Conservation (phyloP, 2,113 vertebrate genomes). For the Suncus etruscus region DNA sequence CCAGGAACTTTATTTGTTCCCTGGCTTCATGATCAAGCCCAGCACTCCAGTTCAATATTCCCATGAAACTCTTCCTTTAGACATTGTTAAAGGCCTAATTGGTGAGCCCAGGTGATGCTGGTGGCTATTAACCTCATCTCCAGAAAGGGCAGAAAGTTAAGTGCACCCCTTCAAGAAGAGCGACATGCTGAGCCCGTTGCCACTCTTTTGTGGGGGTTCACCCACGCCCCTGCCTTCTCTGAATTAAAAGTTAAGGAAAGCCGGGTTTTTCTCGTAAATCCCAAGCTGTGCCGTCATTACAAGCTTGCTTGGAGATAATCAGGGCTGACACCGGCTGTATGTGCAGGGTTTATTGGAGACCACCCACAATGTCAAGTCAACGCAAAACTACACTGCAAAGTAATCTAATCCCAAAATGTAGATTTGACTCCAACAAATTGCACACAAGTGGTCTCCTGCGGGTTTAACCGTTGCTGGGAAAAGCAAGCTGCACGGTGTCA, state of each 20-base stretch:
- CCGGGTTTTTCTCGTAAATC: slow-evolving; percentile 78
- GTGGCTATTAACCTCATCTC: slow-evolving; percentile 27
- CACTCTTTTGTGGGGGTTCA: slow-evolving; percentile 19
- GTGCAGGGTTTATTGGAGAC: slow-evolving; percentile 76
- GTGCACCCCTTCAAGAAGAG: slow-evolving; percentile 11
- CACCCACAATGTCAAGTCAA: slow-evolving; percentile 79
- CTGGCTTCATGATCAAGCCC: too few species aligned
- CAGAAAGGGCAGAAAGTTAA: slow-evolving; percentile 45
- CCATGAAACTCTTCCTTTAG: slow-evolving; percentile 43
- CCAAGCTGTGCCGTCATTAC: slow-evolving; percentile 78
- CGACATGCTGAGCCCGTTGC: slow-evolving; percentile 29
- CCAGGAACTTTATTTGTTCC: too few species aligned
- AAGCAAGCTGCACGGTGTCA: slow-evolving; percentile 61
- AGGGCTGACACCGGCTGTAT: slow-evolving; percentile 76
- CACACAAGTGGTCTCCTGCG: slow-evolving; percentile 80
- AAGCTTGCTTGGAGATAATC: slow-evolving; percentile 80
- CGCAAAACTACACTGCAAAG: slow-evolving; percentile 79
- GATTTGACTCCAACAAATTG: slow-evolving; percentile 82
- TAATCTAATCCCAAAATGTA: slow-evolving; percentile 82
- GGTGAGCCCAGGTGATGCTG: slow-evolving; percentile 44
- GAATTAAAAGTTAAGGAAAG: slow-evolving; percentile 73
- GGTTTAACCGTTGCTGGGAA: slow-evolving; percentile 75
- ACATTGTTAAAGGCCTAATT: slow-evolving; percentile 57
- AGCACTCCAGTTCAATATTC: not conserved
- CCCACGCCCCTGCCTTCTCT: slow-evolving; percentile 38